phyloP scores from a whole-genome alignment of 2,113 vertebrate species.

The Delphinus delphis region DNA sequence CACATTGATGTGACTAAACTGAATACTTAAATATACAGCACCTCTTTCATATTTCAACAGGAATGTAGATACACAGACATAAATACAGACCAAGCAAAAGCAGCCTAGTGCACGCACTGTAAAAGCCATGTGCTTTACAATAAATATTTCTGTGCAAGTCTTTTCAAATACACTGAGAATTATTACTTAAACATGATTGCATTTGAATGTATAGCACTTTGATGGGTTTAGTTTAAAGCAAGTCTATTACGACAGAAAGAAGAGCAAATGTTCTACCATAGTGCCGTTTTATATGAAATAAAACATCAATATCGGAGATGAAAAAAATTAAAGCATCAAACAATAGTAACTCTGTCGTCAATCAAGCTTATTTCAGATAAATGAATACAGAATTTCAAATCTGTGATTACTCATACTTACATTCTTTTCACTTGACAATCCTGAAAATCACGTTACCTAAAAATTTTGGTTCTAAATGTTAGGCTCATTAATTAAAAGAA shows the following conservation, averaged over 20 bases:
- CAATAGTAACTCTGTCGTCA: neutral
- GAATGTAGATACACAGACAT: neutral
- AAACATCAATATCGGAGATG: neutral
- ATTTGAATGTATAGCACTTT: neutral
- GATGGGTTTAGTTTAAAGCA: neutral
- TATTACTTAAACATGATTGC: neutral
- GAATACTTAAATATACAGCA: conserved; percentile 6
- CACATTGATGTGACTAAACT: neutral
- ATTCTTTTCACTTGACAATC: neutral
- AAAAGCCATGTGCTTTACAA: neutral
- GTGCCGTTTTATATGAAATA: neutral
- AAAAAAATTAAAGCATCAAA: conserved; percentile 34
- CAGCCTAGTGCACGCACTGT: neutral
- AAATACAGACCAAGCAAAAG: neutral
- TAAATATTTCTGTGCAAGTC: neutral
- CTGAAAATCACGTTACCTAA: neutral
- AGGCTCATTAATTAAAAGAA: neutral
- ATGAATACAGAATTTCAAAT: conserved; percentile 37
- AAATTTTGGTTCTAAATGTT: neutral
- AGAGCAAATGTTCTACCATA: neutral
- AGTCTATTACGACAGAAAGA: neutral
- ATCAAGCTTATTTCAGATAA: neutral
- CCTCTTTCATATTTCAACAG: neutral
- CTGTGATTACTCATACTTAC: neutral
- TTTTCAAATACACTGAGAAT: neutral